phyloP scores from a whole-genome alignment of 2,113 vertebrate genomes.

The Pontoporia blainvillei region DNA sequence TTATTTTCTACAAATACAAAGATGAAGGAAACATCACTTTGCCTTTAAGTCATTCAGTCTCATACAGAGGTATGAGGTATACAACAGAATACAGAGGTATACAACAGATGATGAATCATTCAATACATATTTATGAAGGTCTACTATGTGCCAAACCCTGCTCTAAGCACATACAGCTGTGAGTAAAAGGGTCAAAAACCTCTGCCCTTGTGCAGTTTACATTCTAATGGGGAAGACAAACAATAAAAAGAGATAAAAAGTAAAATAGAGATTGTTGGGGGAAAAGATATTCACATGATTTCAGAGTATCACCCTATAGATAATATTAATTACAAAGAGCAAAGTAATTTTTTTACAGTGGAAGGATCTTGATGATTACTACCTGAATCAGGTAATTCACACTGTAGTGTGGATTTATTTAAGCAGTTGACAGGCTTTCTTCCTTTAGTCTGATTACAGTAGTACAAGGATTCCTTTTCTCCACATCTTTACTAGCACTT shows the following conservation, averaged over 20 bases:
- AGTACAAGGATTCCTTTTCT: not conserved
- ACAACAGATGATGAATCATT: not conserved
- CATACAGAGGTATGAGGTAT: not conserved
- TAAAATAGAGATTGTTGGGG: not conserved
- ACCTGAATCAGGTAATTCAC: not conserved
- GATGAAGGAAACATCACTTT: not conserved
- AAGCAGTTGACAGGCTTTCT: not conserved
- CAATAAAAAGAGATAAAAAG: not conserved
- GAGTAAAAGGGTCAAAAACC: not conserved
- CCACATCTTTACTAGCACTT: not conserved
- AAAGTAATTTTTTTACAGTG: not conserved
- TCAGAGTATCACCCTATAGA: not conserved
- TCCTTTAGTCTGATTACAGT: not conserved
- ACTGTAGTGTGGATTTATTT: not conserved
- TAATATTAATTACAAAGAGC: slow-evolving; percentile 20
- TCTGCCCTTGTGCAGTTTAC: not conserved
- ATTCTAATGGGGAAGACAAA: not conserved
- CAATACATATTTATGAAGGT: not conserved
- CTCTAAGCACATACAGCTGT: not conserved
- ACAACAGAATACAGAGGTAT: not conserved
- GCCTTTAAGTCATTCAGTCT: not conserved
- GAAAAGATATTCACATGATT: not conserved
- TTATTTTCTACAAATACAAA: slow-evolving; percentile 24
- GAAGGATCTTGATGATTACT: not conserved
- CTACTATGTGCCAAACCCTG: not conserved